Base-by-base conservation (phyloP, 1,140 invertebrate species). In the Atta colombica region DNA sequence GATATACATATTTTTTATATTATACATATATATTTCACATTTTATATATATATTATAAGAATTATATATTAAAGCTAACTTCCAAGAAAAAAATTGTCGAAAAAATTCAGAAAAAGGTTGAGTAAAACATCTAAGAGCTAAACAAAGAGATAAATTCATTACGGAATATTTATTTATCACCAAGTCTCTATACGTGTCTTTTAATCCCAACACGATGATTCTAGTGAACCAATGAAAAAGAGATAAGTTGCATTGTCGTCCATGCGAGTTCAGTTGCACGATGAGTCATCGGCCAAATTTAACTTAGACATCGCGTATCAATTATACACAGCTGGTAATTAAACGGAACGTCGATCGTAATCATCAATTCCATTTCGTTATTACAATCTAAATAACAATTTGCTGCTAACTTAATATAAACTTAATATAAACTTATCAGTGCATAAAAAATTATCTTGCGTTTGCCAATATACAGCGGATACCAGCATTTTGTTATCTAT, bases 201-300 rank as follows among this genome's bases (percentile, higher is more conserved):
- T 72, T 31, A 82, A 82, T 71, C 31, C 4, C 25, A 49, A 53
- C 35, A 16, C n/a, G 61, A 80, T 39, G 14, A 14, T 14, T 51
- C 35, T 28, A 3, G 65, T 25, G 35, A n/a, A 35, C 12, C 53
- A 25, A 82, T 82, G 68, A 74, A 39, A 84, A 75, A 74, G 49
- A 84, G 55, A 84, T 75, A 74, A 84, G 69, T 63, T 75, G 39
- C 69, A 84, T 84, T 84, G 80, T 71, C 63, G 61, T 35, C 18
- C 80, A 28, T 14, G 7, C 55, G 69, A 51, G 35, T 82, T 82
- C 16, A 61, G 68, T 49, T n/a, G 68, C 63, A 69, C 45, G 31
- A 81, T 84, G 80, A 84, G 72, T 84, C 80, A 84, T 65, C 61
- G 39, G 63, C 71, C 58, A 61, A 18, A 84, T 45, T 84, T 84